Base-by-base conservation (phyloP, 2,888 invertebrate genomes). In the Erynnis tages region DNA sequence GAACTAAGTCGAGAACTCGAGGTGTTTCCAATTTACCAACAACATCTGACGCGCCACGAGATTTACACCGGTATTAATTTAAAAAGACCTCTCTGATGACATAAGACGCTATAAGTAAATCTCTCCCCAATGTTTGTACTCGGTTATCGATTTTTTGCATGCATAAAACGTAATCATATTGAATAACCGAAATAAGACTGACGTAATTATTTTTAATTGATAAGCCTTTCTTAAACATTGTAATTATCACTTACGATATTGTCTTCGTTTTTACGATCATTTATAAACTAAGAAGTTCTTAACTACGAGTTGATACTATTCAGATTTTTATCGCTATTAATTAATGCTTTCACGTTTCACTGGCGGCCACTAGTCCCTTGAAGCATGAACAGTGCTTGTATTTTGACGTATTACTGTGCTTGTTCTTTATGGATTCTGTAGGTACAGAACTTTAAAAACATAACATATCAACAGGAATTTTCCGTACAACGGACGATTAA, bases 41-140 rank as follows among this genome's bases (percentile, higher is more conserved):
- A 74, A 67, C 70, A 67, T 63, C 65, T 69, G 69, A 73, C 73
- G 71, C 70, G 71, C 68, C 66, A 70, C 73, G 76, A 82, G 83
- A 84, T 86, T 86, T 84, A 85, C 79, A 79, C 73, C 75, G 59
- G 69, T 71, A 76, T 82, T 84, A 76, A 84, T 83, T 85, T 83
- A 79, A 82, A 80, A 83, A 74, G 67, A 76, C 67, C 66, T 65
- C 65, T 65, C 67, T 56, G 67, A 71, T 83, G 82, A 82, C 78
- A 79, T 74, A 79, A 79, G 71, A 52, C 58, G 69, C 67, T 78
- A 76, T 73, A 78, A 74, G 69, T 75, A 73, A 66, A 72, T 66
- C 66, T 67, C 60, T 66, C 69, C 6, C 37, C 19, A 21, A 3
- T 10, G 16, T 37, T 17, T 34, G 34, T 10, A 11, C 29, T n/a